phyloP scores from a whole-genome alignment of 2,113 vertebrate species.

The Anseranas semipalmata region DNA sequence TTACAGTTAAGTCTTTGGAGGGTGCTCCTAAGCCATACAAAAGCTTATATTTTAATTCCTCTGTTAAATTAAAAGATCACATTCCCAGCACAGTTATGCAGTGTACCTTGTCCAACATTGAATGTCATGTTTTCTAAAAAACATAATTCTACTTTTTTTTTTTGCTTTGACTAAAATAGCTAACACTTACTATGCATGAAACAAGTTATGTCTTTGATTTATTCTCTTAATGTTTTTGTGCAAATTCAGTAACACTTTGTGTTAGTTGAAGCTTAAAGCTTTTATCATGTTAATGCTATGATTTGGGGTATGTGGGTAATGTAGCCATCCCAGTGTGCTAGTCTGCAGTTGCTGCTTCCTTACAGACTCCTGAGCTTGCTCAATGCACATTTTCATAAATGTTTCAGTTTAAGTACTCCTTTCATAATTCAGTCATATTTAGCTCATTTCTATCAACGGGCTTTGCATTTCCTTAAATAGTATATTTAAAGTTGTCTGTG shows the following conservation, averaged over 20 bases:
- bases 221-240: background rate
- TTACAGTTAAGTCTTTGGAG: background rate
- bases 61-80: background rate
- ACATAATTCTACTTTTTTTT: background rate
- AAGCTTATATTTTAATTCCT: background rate
- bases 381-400: background rate
- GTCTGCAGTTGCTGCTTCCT: background rate
- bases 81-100: background rate
- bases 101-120: rapidly evolving
- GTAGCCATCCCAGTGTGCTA: background rate
- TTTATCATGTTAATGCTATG: background rate
- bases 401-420: background rate
- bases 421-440: background rate
- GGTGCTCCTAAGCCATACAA: background rate
- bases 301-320: background rate
- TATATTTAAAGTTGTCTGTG: background rate
- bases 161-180: background rate
- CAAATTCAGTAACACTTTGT: background rate
- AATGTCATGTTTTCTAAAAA: background rate
- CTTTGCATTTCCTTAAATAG: background rate
- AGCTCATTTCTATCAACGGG: background rate
- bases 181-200: background rate
- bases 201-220: background rate
- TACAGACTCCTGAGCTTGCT: background rate
- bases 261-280: background rate